Percentiles rank a stretch among this genome's conserved stretches.
Conservation (phyloP, 2,113 vertebrate species). For the Phyllostomus hastatus region DNA sequence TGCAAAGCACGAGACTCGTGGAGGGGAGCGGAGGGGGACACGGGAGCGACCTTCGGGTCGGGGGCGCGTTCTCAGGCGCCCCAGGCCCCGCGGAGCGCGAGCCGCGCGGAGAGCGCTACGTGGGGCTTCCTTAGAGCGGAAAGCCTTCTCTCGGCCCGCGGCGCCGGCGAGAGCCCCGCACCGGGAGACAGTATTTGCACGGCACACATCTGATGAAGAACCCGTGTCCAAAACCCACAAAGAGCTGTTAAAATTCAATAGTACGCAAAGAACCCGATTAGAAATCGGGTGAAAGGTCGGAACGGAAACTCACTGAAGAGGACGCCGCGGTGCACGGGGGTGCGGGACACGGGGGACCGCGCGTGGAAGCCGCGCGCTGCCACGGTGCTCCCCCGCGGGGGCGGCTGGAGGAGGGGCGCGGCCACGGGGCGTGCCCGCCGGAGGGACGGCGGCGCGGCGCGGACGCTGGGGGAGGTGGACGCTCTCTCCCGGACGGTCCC, state of each 20-base stretch:
- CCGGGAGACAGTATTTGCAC: neutral
- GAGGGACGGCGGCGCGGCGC: too few relatives aligned
- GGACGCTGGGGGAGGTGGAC: too few relatives aligned
- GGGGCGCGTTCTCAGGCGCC: neutral
- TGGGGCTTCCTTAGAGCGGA: neutral
- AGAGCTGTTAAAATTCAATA: neutral
- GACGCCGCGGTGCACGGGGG: fast-evolving
- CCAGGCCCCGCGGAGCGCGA: neutral
- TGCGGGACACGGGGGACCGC: fast-evolving
- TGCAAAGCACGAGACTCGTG: neutral
- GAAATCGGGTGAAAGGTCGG: neutral
- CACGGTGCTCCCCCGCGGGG: neutral
- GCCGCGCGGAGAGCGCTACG: too few relatives aligned
- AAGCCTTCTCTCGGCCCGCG: neutral
- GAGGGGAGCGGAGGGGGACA: neutral
- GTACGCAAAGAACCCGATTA: neutral
- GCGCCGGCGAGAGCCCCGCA: neutral
- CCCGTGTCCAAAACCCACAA: neutral
- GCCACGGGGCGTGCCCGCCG: too few relatives aligned
- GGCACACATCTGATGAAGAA: neutral
- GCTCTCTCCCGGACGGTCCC: too few relatives aligned
- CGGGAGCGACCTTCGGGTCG: neutral
- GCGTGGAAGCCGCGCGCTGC: fast-evolving
- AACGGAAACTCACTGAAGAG: neutral
- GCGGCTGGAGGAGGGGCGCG: too few relatives aligned